phyloP scores from a whole-genome alignment of 37 sponge, comb jelly and placozoan species.

The Tethya wilhelma region DNA sequence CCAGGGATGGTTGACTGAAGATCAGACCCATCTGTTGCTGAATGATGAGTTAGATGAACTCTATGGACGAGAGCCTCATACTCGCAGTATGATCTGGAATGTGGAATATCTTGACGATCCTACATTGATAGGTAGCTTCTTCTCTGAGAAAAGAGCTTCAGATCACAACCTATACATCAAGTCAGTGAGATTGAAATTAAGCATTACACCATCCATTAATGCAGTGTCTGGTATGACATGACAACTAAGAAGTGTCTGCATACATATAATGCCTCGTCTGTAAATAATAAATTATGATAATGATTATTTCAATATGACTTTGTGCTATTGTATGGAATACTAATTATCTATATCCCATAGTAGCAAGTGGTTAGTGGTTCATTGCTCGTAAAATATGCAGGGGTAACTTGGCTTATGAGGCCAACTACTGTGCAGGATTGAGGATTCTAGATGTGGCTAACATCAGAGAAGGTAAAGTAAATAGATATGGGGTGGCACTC shows the following conservation, averaged over 20 bases:
- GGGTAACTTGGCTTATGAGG: constrained; percentile 67
- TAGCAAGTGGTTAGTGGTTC: no score
- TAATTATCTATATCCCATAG: no score
- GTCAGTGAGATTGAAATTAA: no score
- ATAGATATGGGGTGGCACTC: no score
- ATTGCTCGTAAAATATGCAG: constrained; percentile 1
- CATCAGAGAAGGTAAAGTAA: no score
- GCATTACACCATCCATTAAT: no score
- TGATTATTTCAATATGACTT: no score
- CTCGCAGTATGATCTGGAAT: constrained; percentile 70
- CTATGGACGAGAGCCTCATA: constrained; percentile 38
- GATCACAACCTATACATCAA: constrained; percentile 84
- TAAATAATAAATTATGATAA: no score
- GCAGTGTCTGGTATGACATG: no score
- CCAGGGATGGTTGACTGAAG: constrained; percentile 81
- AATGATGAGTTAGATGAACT: constrained; percentile 80
- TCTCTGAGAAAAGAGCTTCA: constrained; percentile 38
- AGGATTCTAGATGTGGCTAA: constrained; percentile 56
- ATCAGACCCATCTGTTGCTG: constrained; percentile 61
- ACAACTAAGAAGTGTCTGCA: no score
- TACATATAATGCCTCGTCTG: no score
- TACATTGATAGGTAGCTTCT: constrained; percentile 18
- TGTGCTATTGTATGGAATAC: no score
- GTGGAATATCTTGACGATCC: constrained; percentile 58
- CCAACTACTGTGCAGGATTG: constrained; percentile 83